phyloP scores from a whole-genome alignment of 1,140 invertebrate species.

The Trachelipus rathkii region DNA sequence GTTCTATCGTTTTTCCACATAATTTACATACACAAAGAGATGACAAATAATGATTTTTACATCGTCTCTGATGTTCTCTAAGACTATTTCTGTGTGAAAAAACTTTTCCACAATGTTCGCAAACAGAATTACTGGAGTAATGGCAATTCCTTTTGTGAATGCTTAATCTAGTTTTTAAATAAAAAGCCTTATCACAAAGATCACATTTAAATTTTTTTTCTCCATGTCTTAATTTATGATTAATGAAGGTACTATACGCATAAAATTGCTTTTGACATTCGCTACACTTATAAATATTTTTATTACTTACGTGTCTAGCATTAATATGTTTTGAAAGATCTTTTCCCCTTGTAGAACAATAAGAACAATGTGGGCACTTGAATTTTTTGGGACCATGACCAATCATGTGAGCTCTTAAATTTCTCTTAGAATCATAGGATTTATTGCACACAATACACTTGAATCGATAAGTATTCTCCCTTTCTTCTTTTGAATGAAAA shows the following conservation, averaged over 20 bases:
- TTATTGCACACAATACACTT: background rate
- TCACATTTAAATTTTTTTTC: conserved; percentile 2
- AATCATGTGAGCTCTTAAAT: background rate
- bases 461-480: background rate
- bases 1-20: background rate
- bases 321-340: background rate
- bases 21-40: background rate
- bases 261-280: background rate
- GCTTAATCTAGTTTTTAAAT: background rate
- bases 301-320: background rate
- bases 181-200: background rate
- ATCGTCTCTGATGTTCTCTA: background rate
- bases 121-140: background rate
- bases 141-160: background rate
- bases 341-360: background rate
- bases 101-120: background rate
- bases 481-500: background rate
- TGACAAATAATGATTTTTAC: background rate
- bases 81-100: background rate
- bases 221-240: background rate
- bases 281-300: background rate
- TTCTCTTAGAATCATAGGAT: background rate
- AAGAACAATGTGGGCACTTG: background rate
- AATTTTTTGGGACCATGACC: background rate
- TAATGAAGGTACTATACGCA: background rate